These are phyloP conservation scores for Koerneria pararmatus DNA, from an alignment of 2,888 invertebrate species.

Conservation along the genomic window DNA sequence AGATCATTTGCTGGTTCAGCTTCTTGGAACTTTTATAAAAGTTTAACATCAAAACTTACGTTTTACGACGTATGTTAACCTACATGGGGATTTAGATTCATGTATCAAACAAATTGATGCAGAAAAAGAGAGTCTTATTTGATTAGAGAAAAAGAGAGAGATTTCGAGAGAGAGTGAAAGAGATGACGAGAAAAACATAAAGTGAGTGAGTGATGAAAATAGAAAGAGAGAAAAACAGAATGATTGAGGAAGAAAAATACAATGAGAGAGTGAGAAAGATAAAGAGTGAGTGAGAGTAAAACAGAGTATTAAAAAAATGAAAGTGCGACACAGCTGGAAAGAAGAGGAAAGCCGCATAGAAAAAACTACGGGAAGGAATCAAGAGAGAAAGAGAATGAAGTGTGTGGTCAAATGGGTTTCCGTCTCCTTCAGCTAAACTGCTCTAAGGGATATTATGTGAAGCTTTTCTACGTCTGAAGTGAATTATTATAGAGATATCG, in stretches of 20 bases:
- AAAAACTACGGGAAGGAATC: background rate
- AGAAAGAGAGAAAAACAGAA: background rate
- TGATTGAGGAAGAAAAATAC: conserved; percentile 5
- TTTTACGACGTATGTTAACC: too few relatives aligned
- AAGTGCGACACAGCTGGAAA: background rate
- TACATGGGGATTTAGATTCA: too few relatives aligned
- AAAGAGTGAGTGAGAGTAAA: background rate
- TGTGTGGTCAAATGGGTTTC: too few relatives aligned
- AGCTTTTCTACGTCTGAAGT: too few relatives aligned
- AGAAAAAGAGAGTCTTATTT: background rate
- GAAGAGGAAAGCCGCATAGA: background rate
- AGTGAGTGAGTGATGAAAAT: background rate
- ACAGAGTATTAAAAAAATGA: conserved; percentile 9
- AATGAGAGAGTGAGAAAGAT: conserved; percentile 4
- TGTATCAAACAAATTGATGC: conserved; percentile 11
- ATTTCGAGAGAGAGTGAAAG: conserved; percentile 21
- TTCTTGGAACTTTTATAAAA: too few relatives aligned
- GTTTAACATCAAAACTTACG: too few relatives aligned
- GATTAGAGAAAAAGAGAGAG: conserved; percentile 9
- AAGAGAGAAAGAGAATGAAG: too few relatives aligned
- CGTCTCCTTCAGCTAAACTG: too few relatives aligned
- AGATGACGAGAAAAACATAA: background rate
- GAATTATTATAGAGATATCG: too few relatives aligned
- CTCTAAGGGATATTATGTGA: too few relatives aligned
- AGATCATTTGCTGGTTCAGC: too few relatives aligned